These are phyloP conservation scores for Eupithecia pulchellata DNA, from an alignment of 2,888 invertebrate genomes.

Conservation along the genomic window DNA sequence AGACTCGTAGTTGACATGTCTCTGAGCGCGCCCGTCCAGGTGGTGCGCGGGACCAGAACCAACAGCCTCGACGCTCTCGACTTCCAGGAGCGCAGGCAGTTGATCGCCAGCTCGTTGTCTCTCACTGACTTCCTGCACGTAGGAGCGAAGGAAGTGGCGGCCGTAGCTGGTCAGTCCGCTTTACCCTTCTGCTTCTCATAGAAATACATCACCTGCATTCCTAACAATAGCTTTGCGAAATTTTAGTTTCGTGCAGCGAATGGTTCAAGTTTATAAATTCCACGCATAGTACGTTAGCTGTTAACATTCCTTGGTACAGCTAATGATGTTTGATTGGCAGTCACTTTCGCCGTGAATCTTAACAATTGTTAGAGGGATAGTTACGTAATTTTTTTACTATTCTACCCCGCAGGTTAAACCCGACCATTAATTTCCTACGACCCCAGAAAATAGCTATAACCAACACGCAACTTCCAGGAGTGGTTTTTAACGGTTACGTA, in stretches of 20 bases:
- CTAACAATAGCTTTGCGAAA: conserved; percentile 77
- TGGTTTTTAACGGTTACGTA: conserved; percentile 55
- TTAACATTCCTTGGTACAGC: conserved; percentile 18
- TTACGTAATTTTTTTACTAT: not conserved
- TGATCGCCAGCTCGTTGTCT: conserved; percentile 94
- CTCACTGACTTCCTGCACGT: conserved; percentile 93
- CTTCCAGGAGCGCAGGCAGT: conserved; percentile 95
- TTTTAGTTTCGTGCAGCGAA: conserved; percentile 61
- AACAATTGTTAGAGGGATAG: not conserved
- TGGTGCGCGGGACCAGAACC: conserved; percentile 87
- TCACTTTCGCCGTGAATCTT: conserved; percentile 8
- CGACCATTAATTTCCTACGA: conserved; percentile 14
- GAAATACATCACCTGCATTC: conserved; percentile 62
- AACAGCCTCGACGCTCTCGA: conserved; percentile 95
- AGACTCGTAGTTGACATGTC: conserved; percentile 83
- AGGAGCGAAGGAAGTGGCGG: conserved; percentile 86
- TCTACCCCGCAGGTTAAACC: conserved; percentile 9
- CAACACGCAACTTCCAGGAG: conserved; percentile 64
- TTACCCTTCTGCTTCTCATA: conserved; percentile 53
- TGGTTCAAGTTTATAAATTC: conserved; percentile 41
- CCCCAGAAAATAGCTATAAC: conserved; percentile 39
- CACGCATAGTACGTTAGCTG: conserved; percentile 39
- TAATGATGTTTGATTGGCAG: conserved; percentile 6
- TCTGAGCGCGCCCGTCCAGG: conserved; percentile 82
- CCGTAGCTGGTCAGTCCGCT: conserved; percentile 79